phyloP scores from a whole-genome alignment of 2,888 invertebrate species.

The Amiota mariae region DNA sequence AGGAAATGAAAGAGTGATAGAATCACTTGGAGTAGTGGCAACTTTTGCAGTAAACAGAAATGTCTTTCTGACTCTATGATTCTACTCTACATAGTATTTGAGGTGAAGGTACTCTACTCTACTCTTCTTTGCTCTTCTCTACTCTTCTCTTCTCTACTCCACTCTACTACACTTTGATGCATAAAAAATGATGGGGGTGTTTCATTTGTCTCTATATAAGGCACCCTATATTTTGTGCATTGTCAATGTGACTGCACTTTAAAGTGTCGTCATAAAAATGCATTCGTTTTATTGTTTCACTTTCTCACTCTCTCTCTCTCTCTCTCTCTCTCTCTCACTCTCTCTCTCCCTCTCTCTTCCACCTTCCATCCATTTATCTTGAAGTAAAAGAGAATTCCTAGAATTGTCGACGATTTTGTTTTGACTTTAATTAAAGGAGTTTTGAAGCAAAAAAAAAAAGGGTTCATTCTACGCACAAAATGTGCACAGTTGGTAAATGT shows the following conservation, averaged over 20 bases:
- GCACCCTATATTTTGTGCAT: too few relatives aligned
- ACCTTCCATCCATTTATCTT: background rate
- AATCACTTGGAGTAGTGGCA: background rate
- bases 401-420: background rate
- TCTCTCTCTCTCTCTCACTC: too few relatives aligned
- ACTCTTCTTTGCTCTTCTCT: background rate
- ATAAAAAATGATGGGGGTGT: slow-evolving; percentile 10
- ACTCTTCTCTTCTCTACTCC: background rate
- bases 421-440: slow-evolving; percentile 4
- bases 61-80: background rate
- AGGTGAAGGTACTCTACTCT: slow-evolving; percentile 12
- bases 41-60: background rate
- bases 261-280: slow-evolving; percentile 7
- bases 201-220: too few relatives aligned
- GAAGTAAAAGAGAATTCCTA: background rate
- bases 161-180: background rate
- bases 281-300: too few relatives aligned
- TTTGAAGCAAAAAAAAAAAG: too few relatives aligned
- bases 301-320: too few relatives aligned
- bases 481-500: background rate
- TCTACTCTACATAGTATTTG: background rate
- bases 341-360: too few relatives aligned
- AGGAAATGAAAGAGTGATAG: slow-evolving; percentile 3
- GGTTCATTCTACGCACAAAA: background rate
- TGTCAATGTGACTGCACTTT: slow-evolving; percentile 7